Evolutionary conservation across 2,888 invertebrate species (phyloP), one percentile per base, ranked within the genome.

Genomic region (Pheosia gnoma): DNA sequence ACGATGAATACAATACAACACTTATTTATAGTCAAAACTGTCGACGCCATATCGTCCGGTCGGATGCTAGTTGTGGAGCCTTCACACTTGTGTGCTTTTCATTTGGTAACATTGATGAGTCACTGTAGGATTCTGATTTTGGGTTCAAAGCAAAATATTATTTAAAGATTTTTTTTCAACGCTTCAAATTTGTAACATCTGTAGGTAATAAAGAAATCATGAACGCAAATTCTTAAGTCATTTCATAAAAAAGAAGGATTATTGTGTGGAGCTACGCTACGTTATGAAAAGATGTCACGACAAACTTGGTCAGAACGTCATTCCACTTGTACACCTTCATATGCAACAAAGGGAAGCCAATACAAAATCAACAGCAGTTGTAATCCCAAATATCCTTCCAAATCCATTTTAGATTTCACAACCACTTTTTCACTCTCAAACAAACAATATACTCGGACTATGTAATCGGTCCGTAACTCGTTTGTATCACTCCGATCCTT

Each of bases 21-120:
- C 91, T 93, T 93, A 92, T 93, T 93, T 93, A 93, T 90, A 91
- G 91, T 91, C 92, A 90, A 92, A 91, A 91, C 91, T 91, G 92
- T 91, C 90, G 84, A 83, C 88, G 81, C 91, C 92, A 91, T 93
- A 93, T 84, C 90, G 92, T 90, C 88, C 89, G 77, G 80, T 70
- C 84, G 74, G 80, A 55, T 77, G 77, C 65, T 70, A 69, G 66
- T 82, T 70, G 71, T 41, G 79, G 70, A 59, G 81, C 66, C 36
- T 82, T 57, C 68, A 80, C 79, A 86, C 72, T 75, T 59, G 64
- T 47, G 56, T 49, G 41, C 57, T 66, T 57, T 59, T 58, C 45
- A 55, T 55, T 43, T 51, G 51, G 5, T 47, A 25, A 25, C 8
- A 62, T 56, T 54, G 47, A 54, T 10, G 36, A 53, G 47, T 39